Evolutionary conservation across 92 coral and sea anemone genomes (phyloP), one percentile per base, ranked within the genome.

Genomic region (Porites lobata): DNA sequence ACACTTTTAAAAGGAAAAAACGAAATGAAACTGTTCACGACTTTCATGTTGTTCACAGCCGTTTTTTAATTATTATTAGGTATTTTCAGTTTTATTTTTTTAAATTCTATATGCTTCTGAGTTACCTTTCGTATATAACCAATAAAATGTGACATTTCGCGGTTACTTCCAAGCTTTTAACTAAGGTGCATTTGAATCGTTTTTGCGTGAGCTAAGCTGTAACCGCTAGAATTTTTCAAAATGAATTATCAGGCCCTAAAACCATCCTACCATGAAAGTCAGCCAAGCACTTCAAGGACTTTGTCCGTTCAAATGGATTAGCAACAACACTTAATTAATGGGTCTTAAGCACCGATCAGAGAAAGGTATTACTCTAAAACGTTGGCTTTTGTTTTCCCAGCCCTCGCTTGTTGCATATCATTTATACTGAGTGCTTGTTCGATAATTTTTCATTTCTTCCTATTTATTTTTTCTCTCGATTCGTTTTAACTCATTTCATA

Each of bases 241-340:
- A 15, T 62, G 66, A 15, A 15, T 15, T 15, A 62, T 15, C 2
- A n/a, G 8, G 20, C n/a, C 66, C 20, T 7, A 62, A 62, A 38
- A 77, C 13, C 51, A 57, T 82, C 26, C 67, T 12, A 54, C 14
- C 38, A 72, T 70, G 68, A 29, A 74, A 82, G 86, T 82, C 86
- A 82, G n/a, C 59, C 32, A 74, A 26, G 69, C 59, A 1, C 5
- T 69, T 50, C 38, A 26, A 80, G 65, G 24, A 7, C 43, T 29
- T 2, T 3, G 65, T 78, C 58, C 77, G 15, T 26, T 29, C 70
- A 24, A 32, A 82, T 69, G 64, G 64, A 47, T 18, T 58, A 50
- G 80, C 70, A 82, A 56, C 65, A 70, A 54, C 77, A 17, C 59
- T 82, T 38, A 82, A 82, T 82, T 71, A 47, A 69, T 52, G 78